Evolutionary conservation across 2,888 invertebrate species (phyloP), one percentile per base, ranked within the genome.

Genomic region (Cantharis rustica): DNA sequence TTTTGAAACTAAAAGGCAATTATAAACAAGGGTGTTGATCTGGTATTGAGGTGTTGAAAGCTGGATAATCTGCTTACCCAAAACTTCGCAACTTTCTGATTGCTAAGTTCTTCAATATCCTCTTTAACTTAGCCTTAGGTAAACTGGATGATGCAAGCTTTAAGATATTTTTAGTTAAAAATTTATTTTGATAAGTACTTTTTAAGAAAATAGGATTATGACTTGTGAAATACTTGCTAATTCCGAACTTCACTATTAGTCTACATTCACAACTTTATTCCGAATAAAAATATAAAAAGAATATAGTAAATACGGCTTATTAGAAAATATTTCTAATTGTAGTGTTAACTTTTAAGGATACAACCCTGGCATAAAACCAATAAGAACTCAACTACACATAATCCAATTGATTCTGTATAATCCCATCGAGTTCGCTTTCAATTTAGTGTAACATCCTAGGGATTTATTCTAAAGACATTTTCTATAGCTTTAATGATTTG

Each of bases 41-140:
- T 17, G 20, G 71, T 26, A 20, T 31, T 66, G 72, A 72, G 72
- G 72, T 72, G 72, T 72, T 72, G 72, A 72, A 72, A 72, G 72
- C 72, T 66, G 64, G 72, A 72, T 72, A 72, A 72, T 72, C 72
- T 72, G 64, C 72, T 68, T 26, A 66, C 66, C 66, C 62, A 26
- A 72, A 64, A 72, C 64, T 72, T 72, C 23, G 15, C 68, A 72
- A 72, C 72, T 72, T 72, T 20, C 72, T 72, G 72, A 72, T 72
- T 72, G 68, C 72, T 66, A 72, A 72, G 72, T 72, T 72, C 64
- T 66, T 27, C 72, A 64, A 72, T 72, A 72, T 61, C 72, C 68
- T 72, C 66, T 66, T 66, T 64, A 23, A 66, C 61, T 61, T 31
- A 20, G 66, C 17, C 68, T 27, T 16, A 16, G 66, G 27, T 66